Conservation (phyloP, 1,140 invertebrate species). For the Drosophila triauraria region DNA sequence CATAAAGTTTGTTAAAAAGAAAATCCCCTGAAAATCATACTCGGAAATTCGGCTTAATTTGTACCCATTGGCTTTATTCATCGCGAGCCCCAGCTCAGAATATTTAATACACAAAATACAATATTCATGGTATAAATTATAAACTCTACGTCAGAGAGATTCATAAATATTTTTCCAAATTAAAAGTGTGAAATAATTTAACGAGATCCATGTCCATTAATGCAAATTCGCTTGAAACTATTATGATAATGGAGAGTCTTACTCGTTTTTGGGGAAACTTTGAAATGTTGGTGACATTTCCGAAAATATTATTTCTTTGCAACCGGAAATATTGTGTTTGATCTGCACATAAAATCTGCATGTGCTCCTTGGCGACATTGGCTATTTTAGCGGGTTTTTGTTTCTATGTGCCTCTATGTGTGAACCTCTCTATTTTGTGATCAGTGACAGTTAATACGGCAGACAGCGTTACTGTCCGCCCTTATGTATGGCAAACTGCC, state of each 20-base stretch:
- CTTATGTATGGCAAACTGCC: background rate
- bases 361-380: background rate
- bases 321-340: conserved; percentile 6
- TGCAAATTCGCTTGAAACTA: conserved; percentile 3
- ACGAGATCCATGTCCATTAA: conserved; percentile 11
- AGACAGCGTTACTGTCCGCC: background rate
- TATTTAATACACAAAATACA: conserved; percentile 1
- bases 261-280: conserved; percentile 24
- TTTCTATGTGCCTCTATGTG: background rate
- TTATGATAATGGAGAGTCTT: background rate
- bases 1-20: background rate
- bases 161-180: conserved; percentile 18
- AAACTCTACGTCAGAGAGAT: conserved; percentile 18
- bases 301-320: conserved; percentile 1
- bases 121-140: conserved; percentile 16
- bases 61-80: no score
- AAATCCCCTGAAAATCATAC: background rate
- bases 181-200: conserved; percentile 31
- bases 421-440: background rate
- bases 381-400: background rate
- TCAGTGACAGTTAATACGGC: background rate
- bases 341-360: background rate
- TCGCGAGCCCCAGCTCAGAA: background rate
- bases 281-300: conserved; percentile 1
- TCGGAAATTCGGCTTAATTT: background rate